Evolutionary conservation across 2,113 vertebrate species (phyloP).

Genomic region (Platysteira castanea): DNA sequence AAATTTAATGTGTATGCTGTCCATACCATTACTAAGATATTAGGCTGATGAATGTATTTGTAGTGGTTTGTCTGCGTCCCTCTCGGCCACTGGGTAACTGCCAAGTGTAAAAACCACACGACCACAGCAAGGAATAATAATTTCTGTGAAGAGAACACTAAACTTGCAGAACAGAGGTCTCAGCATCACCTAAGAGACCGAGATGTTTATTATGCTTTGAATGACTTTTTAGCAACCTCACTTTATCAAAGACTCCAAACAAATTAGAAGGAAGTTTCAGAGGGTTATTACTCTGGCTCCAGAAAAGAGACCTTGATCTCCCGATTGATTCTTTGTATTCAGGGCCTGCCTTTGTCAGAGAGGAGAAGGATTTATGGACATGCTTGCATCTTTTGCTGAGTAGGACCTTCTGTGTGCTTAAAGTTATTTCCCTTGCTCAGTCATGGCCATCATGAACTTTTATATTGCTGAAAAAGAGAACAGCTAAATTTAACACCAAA

Average conservation of each 20-base stretch:
- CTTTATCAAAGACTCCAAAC: not conserved
- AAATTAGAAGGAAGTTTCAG: not conserved
- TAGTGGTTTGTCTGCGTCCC: not conserved
- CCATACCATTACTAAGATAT: not conserved
- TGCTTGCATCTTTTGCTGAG: not conserved
- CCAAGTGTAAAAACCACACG: not conserved
- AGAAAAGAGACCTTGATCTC: conserved; percentile 11
- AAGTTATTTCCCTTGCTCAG: not conserved
- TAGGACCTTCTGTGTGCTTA: not conserved
- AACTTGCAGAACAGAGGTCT: not conserved
- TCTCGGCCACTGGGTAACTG: not conserved
- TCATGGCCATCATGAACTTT: not conserved
- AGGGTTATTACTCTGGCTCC: not conserved
- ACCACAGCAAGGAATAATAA: not conserved
- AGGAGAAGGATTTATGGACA: not conserved
- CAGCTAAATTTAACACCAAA: not conserved
- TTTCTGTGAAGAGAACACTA: not conserved
- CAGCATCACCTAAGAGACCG: not conserved
- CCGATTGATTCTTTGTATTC: not conserved
- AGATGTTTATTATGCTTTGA: not conserved
- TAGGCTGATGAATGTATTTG: not conserved
- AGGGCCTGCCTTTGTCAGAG: not conserved
- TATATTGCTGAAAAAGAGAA: not conserved
- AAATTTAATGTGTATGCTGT: not conserved
- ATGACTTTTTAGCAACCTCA: not conserved